These are phyloP conservation scores for Bagarius yarrelli DNA, from an alignment of 2,113 vertebrate genomes.

Conservation along the genomic window DNA sequence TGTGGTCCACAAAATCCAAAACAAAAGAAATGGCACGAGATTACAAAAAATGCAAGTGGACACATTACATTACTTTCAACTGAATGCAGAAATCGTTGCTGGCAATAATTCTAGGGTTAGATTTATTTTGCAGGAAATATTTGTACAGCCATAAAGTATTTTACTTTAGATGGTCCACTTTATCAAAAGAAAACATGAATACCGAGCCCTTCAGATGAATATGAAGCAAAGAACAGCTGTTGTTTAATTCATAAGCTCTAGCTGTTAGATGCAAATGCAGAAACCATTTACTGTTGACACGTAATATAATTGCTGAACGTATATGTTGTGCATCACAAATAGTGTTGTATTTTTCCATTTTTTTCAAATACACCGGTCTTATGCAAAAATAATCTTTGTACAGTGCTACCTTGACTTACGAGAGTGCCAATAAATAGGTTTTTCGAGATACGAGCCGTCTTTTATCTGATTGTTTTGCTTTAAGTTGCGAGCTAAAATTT, in stretches of 20 bases:
- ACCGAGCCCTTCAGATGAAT: slow-evolving; percentile 26
- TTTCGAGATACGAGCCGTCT: too few relatives aligned
- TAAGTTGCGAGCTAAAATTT: too few relatives aligned
- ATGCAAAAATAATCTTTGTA: neutral
- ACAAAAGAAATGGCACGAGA: neutral
- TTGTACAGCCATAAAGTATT: slow-evolving; percentile 31
- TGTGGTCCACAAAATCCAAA: too few relatives aligned
- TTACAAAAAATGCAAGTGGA: neutral
- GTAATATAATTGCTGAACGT: slow-evolving; percentile 30
- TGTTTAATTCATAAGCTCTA: slow-evolving; percentile 43
- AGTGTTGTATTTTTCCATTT: neutral
- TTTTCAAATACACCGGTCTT: neutral
- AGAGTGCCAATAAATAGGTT: too few relatives aligned
- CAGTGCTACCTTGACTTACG: too few relatives aligned
- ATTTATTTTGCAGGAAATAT: slow-evolving; percentile 20
- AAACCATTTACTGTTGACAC: slow-evolving; percentile 38
- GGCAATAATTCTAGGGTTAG: neutral
- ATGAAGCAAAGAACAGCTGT: slow-evolving; percentile 34
- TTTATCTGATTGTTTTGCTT: too few relatives aligned
- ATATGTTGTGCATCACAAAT: slow-evolving; percentile 13
- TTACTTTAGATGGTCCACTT: slow-evolving; percentile 33
- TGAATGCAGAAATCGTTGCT: slow-evolving; percentile 2
- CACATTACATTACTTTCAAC: slow-evolving; percentile 2
- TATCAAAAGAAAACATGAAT: slow-evolving; percentile 36
- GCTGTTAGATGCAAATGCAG: slow-evolving; percentile 30